Evolutionary conservation across 2,888 invertebrate species (phyloP).

Genomic region (Dendrolimus pini): DNA sequence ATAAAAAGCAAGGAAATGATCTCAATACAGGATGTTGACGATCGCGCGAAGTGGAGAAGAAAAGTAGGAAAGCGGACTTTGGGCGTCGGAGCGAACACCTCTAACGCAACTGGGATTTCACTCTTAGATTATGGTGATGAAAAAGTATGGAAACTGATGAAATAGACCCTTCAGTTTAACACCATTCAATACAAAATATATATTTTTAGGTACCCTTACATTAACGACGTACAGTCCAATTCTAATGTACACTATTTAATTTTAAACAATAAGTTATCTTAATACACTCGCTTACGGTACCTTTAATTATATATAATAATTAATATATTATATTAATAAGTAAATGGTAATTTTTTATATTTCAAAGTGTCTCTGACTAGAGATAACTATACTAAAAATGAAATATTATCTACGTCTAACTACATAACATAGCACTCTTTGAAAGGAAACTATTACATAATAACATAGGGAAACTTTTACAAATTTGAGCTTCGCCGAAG

Average conservation of each 20-base stretch:
- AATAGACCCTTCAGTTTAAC: background rate
- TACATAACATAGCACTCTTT: slow-evolving; percentile 68
- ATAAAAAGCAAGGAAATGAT: no score
- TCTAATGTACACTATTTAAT: slow-evolving; percentile 44
- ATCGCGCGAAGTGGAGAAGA: no score
- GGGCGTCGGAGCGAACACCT: no score
- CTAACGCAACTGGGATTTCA: no score
- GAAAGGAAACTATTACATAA: slow-evolving; percentile 41
- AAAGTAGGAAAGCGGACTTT: no score
- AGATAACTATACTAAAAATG: slow-evolving; percentile 67
- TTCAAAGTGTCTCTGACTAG: slow-evolving; percentile 73
- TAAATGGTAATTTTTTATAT: slow-evolving; percentile 65
- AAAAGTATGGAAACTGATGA: no score
- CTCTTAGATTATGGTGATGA: no score
- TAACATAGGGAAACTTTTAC: slow-evolving; percentile 25
- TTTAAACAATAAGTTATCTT: slow-evolving; percentile 64
- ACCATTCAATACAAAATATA: slow-evolving; percentile 5
- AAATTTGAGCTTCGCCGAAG: slow-evolving; percentile 71
- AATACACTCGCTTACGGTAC: slow-evolving; percentile 59
- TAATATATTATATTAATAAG: slow-evolving; percentile 65
- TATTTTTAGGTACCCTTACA: slow-evolving; percentile 27
- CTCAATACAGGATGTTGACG: no score
- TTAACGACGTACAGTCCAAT: slow-evolving; percentile 51
- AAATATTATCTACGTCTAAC: slow-evolving; percentile 50
- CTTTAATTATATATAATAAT: slow-evolving; percentile 30